phyloP scores from a whole-genome alignment of 1,140 invertebrate species.

The Vanessa atalanta region DNA sequence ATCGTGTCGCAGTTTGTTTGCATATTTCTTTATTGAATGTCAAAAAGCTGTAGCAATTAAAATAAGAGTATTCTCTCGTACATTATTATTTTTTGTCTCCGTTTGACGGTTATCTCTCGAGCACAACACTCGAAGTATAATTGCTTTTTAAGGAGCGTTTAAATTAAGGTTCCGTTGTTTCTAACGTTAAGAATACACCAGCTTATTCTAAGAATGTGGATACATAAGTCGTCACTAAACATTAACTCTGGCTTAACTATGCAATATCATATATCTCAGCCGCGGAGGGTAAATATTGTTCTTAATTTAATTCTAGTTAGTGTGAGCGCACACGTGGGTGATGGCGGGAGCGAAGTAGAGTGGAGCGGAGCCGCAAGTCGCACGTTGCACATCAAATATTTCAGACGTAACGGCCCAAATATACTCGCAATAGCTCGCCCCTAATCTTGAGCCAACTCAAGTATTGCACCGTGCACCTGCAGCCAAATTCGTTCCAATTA shows the following conservation, averaged over 20 bases:
- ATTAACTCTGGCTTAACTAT: slow-evolving; percentile 69
- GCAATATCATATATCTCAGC: slow-evolving; percentile 75
- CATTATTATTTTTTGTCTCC: slow-evolving; percentile 9
- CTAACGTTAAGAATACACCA: slow-evolving; percentile 13
- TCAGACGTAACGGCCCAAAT: slow-evolving; percentile 66
- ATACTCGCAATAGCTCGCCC: slow-evolving; percentile 72
- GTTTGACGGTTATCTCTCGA: slow-evolving; percentile 1
- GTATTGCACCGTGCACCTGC: slow-evolving; percentile 78
- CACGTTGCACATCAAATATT: slow-evolving; percentile 74
- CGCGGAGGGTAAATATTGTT: slow-evolving; percentile 76
- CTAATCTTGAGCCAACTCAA: slow-evolving; percentile 78
- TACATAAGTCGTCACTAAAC: slow-evolving; percentile 68
- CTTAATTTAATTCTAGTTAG: slow-evolving; percentile 80
- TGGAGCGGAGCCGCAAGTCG: slow-evolving; percentile 63
- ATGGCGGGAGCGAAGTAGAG: slow-evolving; percentile 40
- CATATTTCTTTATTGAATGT: slow-evolving; percentile 60
- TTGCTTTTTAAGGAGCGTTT: slow-evolving; percentile 31
- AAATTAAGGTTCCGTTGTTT: slow-evolving; percentile 22
- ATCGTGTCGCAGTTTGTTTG: slow-evolving; percentile 63
- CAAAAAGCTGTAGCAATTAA: slow-evolving; percentile 60
- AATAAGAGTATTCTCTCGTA: slow-evolving; percentile 39
- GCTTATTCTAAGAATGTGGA: slow-evolving; percentile 59
- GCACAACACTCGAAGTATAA: slow-evolving; percentile 16
- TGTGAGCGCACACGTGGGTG: slow-evolving; percentile 60
- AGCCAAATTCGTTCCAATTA: slow-evolving; percentile 80